phyloP scores from a whole-genome alignment of 2,113 vertebrate genomes.

The Onychostruthus taczanowskii region DNA sequence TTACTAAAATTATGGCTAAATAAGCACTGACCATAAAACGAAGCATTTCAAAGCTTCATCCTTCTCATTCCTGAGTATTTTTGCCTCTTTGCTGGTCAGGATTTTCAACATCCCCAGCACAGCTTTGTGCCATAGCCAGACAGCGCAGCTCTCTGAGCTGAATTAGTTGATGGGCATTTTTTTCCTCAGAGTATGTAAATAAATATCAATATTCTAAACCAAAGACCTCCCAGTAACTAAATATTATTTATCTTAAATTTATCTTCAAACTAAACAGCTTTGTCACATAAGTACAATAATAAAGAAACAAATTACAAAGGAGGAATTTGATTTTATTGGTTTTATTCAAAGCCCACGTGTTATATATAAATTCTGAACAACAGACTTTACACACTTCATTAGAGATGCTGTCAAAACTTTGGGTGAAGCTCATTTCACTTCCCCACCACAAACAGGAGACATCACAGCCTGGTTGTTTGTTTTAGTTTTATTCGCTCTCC shows the following conservation, averaged over 20 bases:
- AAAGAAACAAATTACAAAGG: constrained; percentile 27
- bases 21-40: background rate
- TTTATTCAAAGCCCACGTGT: background rate
- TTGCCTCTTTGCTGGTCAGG: background rate
- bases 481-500: background rate
- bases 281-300: constrained; percentile 20
- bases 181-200: background rate
- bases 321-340: constrained; percentile 41
- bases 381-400: constrained; percentile 9
- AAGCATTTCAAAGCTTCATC: accelerated
- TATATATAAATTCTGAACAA: background rate
- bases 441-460: background rate
- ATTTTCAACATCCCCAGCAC: background rate
- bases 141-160: background rate
- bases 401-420: background rate
- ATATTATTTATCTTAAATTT: constrained; percentile 39
- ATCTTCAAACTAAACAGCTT: constrained; percentile 39
- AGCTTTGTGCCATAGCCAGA: background rate
- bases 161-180: background rate
- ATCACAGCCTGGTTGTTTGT: background rate
- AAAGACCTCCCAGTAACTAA: constrained; percentile 52
- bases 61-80: background rate
- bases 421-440: background rate
- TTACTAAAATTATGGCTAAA: background rate
- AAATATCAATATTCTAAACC: constrained; percentile 36